phyloP scores from a whole-genome alignment of 2,113 vertebrate species.

The Lontra canadensis region DNA sequence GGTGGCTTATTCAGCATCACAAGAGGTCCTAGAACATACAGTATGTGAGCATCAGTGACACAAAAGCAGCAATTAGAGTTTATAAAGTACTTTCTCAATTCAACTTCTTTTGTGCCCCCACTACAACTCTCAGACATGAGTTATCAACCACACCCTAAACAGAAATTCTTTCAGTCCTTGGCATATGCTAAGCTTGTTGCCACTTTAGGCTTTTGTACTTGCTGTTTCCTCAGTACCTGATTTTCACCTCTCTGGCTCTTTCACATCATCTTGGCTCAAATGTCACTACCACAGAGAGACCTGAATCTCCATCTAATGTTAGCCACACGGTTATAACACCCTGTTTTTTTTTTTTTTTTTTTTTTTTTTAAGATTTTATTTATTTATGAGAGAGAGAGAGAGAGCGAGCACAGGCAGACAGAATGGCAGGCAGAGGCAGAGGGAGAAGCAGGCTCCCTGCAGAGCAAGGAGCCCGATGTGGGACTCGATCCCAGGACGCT shows the following conservation, averaged over 20 bases:
- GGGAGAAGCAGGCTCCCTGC: too few species aligned
- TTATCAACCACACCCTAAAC: background rate
- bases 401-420: too few species aligned
- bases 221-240: background rate
- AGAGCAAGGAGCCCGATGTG: too few species aligned
- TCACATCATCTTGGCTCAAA: background rate
- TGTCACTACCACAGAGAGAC: background rate
- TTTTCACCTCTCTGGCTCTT: background rate
- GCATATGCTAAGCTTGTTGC: background rate
- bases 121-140: background rate
- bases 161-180: background rate
- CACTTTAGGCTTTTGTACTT: background rate
- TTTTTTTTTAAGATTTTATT: too few species aligned
- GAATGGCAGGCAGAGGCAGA: too few species aligned
- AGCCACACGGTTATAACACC: background rate
- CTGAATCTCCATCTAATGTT: background rate
- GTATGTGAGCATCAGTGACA: background rate
- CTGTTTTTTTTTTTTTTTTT: too few species aligned
- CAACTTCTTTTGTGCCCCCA: background rate
- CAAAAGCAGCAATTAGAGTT: background rate
- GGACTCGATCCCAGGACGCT: too few species aligned
- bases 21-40: slow-evolving; percentile 78
- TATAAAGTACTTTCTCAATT: background rate
- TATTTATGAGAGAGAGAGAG: too few species aligned
- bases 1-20: slow-evolving; percentile 84